These are phyloP conservation scores for Plumapathes pennacea DNA, from an alignment of 92 coral and sea anemone species.

Conservation along the genomic window DNA sequence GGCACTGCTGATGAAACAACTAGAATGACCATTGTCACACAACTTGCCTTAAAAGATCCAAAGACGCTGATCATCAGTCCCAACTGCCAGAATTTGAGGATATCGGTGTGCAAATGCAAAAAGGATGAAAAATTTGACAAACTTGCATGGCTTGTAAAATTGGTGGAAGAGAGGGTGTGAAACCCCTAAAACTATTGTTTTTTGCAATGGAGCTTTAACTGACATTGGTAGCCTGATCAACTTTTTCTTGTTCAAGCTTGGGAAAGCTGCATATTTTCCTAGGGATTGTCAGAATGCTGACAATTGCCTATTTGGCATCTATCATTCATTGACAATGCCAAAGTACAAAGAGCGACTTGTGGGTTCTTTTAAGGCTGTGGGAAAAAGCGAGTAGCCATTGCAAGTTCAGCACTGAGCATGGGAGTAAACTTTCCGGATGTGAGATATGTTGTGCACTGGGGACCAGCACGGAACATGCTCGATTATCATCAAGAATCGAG, in stretches of 20 bases:
- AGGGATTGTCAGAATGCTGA: slow-evolving; percentile 7
- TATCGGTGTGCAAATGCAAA: slow-evolving; percentile 36
- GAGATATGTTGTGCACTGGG: slow-evolving; percentile 28
- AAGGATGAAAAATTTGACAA: slow-evolving; percentile 16
- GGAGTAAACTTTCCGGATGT: slow-evolving; percentile 37
- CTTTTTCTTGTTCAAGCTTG: slow-evolving; percentile 12
- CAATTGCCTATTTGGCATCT: slow-evolving; percentile 40
- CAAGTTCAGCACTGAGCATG: slow-evolving; percentile 41
- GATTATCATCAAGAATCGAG: slow-evolving; percentile 38
- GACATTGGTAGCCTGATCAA: slow-evolving; percentile 9
- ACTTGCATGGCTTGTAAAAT: slow-evolving; percentile 33
- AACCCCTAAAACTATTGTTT: slow-evolving; percentile 23
- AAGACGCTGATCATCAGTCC: slow-evolving; percentile 26
- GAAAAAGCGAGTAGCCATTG: slow-evolving; percentile 14
- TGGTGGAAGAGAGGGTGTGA: slow-evolving; percentile 5
- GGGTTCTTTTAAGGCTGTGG: slow-evolving; percentile 5
- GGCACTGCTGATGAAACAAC: slow-evolving; percentile 1
- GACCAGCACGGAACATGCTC: slow-evolving; percentile 32
- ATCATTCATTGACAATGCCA: slow-evolving; percentile 34
- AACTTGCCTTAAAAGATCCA: neutral
- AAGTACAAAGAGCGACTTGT: slow-evolving; percentile 40
- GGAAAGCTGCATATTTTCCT: slow-evolving; percentile 31
- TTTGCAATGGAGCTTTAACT: slow-evolving; percentile 26
- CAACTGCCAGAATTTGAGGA: slow-evolving; percentile 39
- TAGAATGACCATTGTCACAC: neutral